Conservation (phyloP, 2,888 invertebrate species). For the Apotomis turbidana region DNA sequence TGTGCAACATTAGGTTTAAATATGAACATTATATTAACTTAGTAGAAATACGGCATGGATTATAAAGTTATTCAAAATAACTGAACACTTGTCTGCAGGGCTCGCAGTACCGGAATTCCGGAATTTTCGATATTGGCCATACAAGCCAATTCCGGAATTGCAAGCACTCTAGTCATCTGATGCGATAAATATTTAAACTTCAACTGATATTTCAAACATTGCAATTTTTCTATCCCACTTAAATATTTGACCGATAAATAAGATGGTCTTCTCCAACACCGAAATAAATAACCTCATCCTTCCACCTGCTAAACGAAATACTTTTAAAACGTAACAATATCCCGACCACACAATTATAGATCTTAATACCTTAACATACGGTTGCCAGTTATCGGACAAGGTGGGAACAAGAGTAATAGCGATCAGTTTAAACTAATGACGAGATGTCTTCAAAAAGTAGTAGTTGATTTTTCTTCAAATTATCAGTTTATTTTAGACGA, state of each 20-base stretch:
- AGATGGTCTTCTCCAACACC: neutral
- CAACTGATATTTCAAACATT: neutral
- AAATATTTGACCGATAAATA: neutral
- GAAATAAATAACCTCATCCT: conserved; percentile 23
- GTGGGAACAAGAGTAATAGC: neutral
- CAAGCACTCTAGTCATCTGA: no score
- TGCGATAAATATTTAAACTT: neutral
- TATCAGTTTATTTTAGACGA: conserved; percentile 15
- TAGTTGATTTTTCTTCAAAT: conserved; percentile 36
- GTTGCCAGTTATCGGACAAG: neutral
- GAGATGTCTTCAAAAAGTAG: conserved; percentile 23
- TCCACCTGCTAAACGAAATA: conserved; percentile 27
- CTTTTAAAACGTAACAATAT: neutral
- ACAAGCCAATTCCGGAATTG: no score
- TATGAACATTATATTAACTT: no score
- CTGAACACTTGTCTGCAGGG: no score
- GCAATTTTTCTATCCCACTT: neutral
- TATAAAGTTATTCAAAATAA: no score
- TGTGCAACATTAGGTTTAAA: no score
- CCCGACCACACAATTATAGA: neutral
- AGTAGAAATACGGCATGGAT: no score
- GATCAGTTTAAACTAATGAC: conserved; percentile 19
- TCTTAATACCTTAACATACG: neutral
- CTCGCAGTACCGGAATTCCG: no score
- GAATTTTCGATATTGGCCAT: no score